phyloP scores from a whole-genome alignment of 2,797 vertebrate species.

The Tarsius wallacei region DNA sequence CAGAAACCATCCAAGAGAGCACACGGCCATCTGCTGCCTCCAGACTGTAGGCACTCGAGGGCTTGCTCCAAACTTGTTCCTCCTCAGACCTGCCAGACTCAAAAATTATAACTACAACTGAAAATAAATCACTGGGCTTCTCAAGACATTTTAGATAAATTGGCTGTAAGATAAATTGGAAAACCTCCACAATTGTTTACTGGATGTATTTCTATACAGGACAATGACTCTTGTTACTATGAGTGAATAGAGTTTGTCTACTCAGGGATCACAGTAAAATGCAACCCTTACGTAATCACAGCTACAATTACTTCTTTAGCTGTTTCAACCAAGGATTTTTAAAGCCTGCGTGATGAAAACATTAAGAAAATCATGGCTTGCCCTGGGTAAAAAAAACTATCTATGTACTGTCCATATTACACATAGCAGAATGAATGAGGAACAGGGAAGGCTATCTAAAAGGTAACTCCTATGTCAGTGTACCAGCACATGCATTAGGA shows the following conservation, averaged over 20 bases:
- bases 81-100: background rate
- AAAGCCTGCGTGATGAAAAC: background rate
- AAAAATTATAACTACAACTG: background rate
- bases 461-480: background rate
- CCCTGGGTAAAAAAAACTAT: background rate
- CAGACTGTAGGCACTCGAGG: rapidly evolving
- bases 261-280: background rate
- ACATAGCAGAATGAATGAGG: background rate
- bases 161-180: background rate
- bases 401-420: too few species aligned
- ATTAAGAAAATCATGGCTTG: background rate
- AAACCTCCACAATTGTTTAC: background rate
- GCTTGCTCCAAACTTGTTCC: background rate
- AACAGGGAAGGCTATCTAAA: background rate
- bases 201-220: background rate
- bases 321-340: background rate
- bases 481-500: background rate
- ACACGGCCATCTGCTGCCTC: rapidly evolving
- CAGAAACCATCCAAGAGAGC: background rate
- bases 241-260: background rate
- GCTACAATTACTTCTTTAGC: background rate
- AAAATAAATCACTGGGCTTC: background rate
- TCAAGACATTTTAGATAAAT: background rate
- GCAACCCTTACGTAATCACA: background rate
- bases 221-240: background rate